Evolutionary conservation across 1,140 invertebrate genomes (phyloP).

Genomic region (Venturia canescens): DNA sequence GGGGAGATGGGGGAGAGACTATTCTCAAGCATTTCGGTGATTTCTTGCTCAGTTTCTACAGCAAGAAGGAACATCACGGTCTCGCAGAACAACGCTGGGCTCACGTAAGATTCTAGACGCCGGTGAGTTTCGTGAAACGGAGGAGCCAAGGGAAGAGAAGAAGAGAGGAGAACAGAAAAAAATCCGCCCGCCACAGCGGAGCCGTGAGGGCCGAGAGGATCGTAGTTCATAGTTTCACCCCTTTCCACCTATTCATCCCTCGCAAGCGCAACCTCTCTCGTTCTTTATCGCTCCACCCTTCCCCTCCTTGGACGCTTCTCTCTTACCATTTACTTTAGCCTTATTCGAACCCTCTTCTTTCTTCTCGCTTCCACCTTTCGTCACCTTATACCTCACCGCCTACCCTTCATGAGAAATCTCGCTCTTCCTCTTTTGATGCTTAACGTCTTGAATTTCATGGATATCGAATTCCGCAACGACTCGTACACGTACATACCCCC

Average conservation of each 20-base stretch:
- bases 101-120: slow-evolving; percentile 21
- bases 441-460: slow-evolving; percentile 7
- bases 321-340: slow-evolving; percentile 1
- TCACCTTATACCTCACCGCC: not conserved
- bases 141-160: not conserved
- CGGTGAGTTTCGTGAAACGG: slow-evolving; percentile 23
- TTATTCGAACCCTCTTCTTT: not conserved
- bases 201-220: slow-evolving; percentile 51
- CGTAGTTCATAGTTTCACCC: slow-evolving; percentile 27
- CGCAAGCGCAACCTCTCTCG: not conserved
- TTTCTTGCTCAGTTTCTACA: slow-evolving; percentile 39
- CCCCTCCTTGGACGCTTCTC: not conserved
- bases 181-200: slow-evolving; percentile 53
- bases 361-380: not conserved
- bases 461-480: not conserved
- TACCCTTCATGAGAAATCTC: not conserved
- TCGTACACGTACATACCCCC: not conserved
- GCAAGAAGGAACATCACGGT: slow-evolving; percentile 34
- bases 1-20: not conserved
- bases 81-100: not conserved
- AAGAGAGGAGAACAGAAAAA: not conserved
- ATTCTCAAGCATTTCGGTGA: slow-evolving; percentile 36
- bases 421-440: not conserved
- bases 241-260: slow-evolving; percentile 2
- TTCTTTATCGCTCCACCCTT: slow-evolving; percentile 32